Conservation (phyloP, 2,113 vertebrate genomes). For the Gopherus evgoodei region DNA sequence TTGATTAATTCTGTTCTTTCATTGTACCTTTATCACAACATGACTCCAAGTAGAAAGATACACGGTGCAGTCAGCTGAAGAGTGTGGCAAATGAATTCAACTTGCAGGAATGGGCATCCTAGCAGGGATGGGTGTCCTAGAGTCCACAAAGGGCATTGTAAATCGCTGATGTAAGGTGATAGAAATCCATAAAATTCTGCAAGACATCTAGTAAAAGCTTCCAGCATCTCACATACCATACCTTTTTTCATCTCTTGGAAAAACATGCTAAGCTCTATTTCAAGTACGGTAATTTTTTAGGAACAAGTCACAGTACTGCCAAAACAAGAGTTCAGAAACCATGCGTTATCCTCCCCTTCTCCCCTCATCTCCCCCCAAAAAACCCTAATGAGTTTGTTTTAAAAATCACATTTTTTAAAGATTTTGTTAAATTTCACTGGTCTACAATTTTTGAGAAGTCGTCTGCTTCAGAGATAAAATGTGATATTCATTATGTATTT, state of each 20-base stretch:
- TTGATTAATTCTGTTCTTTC: neutral
- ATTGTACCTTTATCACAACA: slow-evolving; percentile 25
- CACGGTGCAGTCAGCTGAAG: slow-evolving; percentile 10
- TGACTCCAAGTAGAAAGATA: slow-evolving; percentile 1
- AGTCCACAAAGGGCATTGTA: neutral
- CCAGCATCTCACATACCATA: neutral
- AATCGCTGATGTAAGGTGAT: neutral
- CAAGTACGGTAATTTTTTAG: neutral
- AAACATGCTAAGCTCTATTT: neutral
- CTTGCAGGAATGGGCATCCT: neutral
- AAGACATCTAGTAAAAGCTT: neutral
- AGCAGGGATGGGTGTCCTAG: neutral
- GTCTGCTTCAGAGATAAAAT: too few species aligned
- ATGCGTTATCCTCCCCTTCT: neutral
- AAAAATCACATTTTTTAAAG: neutral
- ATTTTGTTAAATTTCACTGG: neutral
- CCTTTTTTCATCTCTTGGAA: neutral
- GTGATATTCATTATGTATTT: too few species aligned
- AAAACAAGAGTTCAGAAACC: neutral
- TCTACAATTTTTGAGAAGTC: too few species aligned
- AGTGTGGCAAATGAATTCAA: neutral
- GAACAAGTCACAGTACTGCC: neutral
- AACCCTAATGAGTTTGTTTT: too few species aligned
- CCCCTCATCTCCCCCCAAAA: neutral
- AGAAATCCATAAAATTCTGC: neutral